These are phyloP conservation scores for Notechis scutatus DNA, from an alignment of 2,113 vertebrate species.

Conservation along the genomic window DNA sequence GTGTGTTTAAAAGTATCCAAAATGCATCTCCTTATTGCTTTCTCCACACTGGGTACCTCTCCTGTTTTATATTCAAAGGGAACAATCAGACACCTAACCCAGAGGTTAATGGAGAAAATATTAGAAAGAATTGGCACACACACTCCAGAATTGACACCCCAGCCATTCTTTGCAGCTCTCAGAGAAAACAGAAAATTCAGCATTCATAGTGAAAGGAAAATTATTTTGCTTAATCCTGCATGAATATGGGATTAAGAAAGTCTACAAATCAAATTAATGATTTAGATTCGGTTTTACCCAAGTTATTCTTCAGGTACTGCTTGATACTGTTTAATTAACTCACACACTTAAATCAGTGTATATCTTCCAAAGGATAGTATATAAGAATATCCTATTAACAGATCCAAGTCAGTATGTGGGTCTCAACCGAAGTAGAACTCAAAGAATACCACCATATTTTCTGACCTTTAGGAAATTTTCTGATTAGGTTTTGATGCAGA, in stretches of 20 bases:
- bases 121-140: not conserved
- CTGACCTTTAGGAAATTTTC: conserved; percentile 89
- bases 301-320: not conserved
- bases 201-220: not conserved
- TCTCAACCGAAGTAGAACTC: not conserved
- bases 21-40: conserved; percentile 88
- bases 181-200: not conserved
- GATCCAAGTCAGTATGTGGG: not conserved
- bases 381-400: not conserved
- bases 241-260: not conserved
- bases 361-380: not conserved
- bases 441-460: not conserved
- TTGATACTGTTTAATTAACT: not conserved
- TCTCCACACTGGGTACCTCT: conserved; percentile 82
- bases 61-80: conserved; percentile 64
- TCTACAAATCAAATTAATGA: not conserved
- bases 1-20: conserved; percentile 91
- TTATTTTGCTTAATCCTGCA: not conserved
- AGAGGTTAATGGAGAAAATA: not conserved
- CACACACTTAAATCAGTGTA: not conserved
- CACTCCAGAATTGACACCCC: not conserved
- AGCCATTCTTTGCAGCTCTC: not conserved
- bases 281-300: not conserved
- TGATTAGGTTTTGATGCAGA: conserved; percentile 85
- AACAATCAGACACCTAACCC: not conserved